Base-by-base conservation (phyloP, 2,797 vertebrate species). In the Gymnothorax reevesii region DNA sequence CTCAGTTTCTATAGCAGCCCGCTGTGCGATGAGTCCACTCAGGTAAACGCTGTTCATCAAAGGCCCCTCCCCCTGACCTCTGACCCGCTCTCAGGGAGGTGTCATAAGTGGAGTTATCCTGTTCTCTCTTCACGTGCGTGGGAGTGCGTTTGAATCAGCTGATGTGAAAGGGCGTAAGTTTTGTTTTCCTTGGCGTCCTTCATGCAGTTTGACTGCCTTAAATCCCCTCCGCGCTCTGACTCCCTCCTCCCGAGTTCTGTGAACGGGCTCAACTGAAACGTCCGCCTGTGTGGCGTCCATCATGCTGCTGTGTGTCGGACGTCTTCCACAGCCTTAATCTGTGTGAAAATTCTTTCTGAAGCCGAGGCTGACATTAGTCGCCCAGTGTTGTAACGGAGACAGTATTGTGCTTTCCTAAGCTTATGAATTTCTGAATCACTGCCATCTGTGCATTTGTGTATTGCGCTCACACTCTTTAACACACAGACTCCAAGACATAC, bases 1-100 rank as follows among this genome's bases (percentile, higher is more conserved):
- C 90, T 99, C 85, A 94, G 95, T 79, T 99, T 97, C 92, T 95
- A 96, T 91, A 95, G 93, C 93, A 97, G 96, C 87, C 96, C 97
- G 0, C 91, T 99, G 84, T 97, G 97, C 88, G 97, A 97, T 2
- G 95, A 95, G 6, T 69, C 64, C 73, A 91, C 93, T 0, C 96
- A 97, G 97, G 98, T 99, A 94, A 84, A n/a, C 1, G 15, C 42
- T 25, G 2, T 7, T 59, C 64, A 17, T 20, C 15, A 79, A 17
- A 15, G 13, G 15, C 33, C 15, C 33, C 15, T 49, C 75, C 6
- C 15, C 75, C 17, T 17, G n/a, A 0, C 33, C 33, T 49, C 15
- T 13, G 13, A 15, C 73, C n/a, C 0, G 17, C 20, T 57, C 52
- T 54, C 20, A 42, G 33, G 33, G 33, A 42, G 33, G 33, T 42